Conservation (phyloP, 2,888 invertebrate genomes). For the Mamestra brassicae region DNA sequence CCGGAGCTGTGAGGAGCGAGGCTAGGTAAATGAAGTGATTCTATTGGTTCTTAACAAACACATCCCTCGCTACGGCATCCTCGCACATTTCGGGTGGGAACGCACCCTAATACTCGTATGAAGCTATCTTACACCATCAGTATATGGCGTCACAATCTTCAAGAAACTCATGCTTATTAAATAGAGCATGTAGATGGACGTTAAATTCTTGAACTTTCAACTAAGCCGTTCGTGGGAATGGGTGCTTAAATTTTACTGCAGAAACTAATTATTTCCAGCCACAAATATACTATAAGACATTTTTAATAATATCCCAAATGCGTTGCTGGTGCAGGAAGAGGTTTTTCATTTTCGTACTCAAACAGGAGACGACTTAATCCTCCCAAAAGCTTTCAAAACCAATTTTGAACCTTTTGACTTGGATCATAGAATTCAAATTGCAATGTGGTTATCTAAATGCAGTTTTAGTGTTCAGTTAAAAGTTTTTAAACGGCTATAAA, state of each 20-base stretch:
- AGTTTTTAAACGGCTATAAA: constrained; percentile 72
- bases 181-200: constrained; percentile 5
- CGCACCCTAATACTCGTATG: no score
- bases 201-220: constrained; percentile 15
- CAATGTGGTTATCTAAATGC: constrained; percentile 44
- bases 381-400: constrained; percentile 3
- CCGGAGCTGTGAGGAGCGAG: no score
- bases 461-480: constrained; percentile 65
- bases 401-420: constrained; percentile 4
- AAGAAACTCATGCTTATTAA: not conserved
- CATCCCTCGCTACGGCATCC: no score
- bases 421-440: constrained; percentile 19
- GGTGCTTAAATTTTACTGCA: constrained; percentile 29
- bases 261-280: constrained; percentile 52
- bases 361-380: constrained; percentile 62
- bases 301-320: constrained; percentile 58
- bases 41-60: no score
- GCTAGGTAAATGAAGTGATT: no score
- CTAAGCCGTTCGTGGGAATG: constrained; percentile 15
- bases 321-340: constrained; percentile 52
- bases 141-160: not conserved
- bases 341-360: constrained; percentile 63
- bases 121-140: no score
- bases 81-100: no score
- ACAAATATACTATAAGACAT: constrained; percentile 32